Evolutionary conservation across 1,140 invertebrate species (phyloP), one percentile per base, ranked within the genome.

Genomic region (Drosophila lacteicornis): DNA sequence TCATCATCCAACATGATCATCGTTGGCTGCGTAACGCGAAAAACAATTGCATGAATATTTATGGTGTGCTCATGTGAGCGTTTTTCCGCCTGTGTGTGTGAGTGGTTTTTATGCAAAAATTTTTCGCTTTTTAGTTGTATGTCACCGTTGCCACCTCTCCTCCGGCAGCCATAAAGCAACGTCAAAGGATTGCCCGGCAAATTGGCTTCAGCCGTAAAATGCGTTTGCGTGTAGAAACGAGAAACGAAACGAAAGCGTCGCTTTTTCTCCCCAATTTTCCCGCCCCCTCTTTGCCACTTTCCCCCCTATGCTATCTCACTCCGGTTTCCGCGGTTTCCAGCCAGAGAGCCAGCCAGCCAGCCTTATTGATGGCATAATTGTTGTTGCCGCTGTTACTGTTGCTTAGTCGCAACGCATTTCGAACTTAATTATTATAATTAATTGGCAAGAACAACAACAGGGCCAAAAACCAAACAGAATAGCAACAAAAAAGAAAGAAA

Each of bases 401-500:
- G 83, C 76, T 82, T 77, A 80, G 83, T 79, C 82, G 83, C 83
- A 86, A 87, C 79, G 83, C 83, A 87, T 86, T 86, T 86, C 75
- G 81, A 87, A 86, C 83, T 86, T 87, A 86, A 86, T 86, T 86
- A 86, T 86, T 87, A 87, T 86, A 86, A 86, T 84, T 84, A 84
- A 84, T 86, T 86, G 83, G 83, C 83, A 86, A 87, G 67, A 84
- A 83, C 49, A 87, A 75, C 71, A 55, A 87, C 56, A 68, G 47
- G 42, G 38, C 4, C 33, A 42, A 40, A 50, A 38, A 15, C 51
- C 36, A n/a, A 43, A 38, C 11, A 49, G 3, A 51, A 30, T 8
- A 51, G 25, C 2, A 25, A 15, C 22, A 53, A 33, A 57, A 51
- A 59, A 61, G 62, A 9, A 53, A 49, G 45, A 46, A 68, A 49